Evolutionary conservation across 2,888 invertebrate genomes (phyloP).

Genomic region (Cantharis flavilabris): DNA sequence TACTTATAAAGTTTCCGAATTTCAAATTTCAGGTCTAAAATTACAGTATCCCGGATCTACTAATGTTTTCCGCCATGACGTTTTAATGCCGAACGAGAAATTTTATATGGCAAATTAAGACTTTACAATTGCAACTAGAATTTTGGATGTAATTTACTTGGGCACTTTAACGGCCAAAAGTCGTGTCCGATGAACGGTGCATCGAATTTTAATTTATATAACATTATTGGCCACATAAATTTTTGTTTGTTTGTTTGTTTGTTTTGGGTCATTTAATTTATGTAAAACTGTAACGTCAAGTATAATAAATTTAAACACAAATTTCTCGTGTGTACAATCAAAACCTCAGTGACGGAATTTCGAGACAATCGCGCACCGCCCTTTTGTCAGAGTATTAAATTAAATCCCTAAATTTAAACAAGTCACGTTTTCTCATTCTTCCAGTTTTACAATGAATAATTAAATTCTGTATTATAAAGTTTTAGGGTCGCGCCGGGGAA

Average conservation of each 20-base stretch:
- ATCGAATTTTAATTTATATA: not conserved
- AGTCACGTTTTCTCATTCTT: slow-evolving; percentile 37
- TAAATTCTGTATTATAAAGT: slow-evolving; percentile 36
- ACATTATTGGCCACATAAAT: not conserved
- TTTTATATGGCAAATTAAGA: slow-evolving; percentile 26
- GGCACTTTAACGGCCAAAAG: not conserved
- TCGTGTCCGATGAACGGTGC: not conserved
- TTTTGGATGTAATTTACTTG: not conserved
- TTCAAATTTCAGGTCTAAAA: slow-evolving; percentile 29
- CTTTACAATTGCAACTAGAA: slow-evolving; percentile 3
- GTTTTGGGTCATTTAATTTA: slow-evolving; percentile 27
- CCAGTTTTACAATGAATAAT: slow-evolving; percentile 38
- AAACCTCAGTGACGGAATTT: slow-evolving; percentile 28
- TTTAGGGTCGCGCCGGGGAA: slow-evolving; percentile 24
- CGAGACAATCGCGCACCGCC: slow-evolving; percentile 25
- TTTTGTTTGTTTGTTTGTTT: not conserved
- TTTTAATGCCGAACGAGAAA: slow-evolving; percentile 25
- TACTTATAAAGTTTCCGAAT: slow-evolving; percentile 31
- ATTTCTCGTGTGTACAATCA: slow-evolving; percentile 28
- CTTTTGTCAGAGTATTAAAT: slow-evolving; percentile 29
- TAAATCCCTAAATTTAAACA: slow-evolving; percentile 33
- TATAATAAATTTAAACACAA: slow-evolving; percentile 27
- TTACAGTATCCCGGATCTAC: slow-evolving; percentile 26
- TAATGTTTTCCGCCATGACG: slow-evolving; percentile 19
- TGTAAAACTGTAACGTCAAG: slow-evolving; percentile 26